phyloP scores from a whole-genome alignment of 2,797 vertebrate species.

The Menidia menidia region DNA sequence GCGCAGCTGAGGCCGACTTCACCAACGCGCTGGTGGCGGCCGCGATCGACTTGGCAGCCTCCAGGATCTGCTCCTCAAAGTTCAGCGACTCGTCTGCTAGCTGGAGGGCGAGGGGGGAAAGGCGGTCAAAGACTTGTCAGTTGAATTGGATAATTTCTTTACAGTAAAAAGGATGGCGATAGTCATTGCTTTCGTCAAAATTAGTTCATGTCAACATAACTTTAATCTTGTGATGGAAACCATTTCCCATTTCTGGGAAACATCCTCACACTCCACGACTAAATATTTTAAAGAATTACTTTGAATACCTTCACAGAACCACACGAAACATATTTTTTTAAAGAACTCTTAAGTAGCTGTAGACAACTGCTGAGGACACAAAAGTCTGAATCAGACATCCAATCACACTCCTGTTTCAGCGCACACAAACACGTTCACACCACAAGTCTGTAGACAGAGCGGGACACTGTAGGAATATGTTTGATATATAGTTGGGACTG shows the following conservation, averaged over 20 bases:
- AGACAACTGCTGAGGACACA: constrained; percentile 17
- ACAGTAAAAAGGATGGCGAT: background rate
- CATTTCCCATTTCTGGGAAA: constrained; percentile 9
- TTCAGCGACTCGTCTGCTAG: constrained; percentile 96
- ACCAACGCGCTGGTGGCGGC: constrained; percentile 97
- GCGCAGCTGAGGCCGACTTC: constrained; percentile 96
- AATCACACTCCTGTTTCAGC: constrained; percentile 13
- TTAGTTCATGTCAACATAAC: background rate
- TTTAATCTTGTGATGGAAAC: background rate
- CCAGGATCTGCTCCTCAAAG: constrained; percentile 98
- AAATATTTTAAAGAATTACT: constrained; percentile 11
- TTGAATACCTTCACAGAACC: background rate
- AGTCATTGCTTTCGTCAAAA: background rate
- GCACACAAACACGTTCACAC: constrained; percentile 55
- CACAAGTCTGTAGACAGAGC: constrained; percentile 93
- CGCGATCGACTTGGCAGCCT: constrained; percentile 97
- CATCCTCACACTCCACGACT: background rate
- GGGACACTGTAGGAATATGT: constrained; percentile 99
- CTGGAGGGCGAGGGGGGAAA: constrained; percentile 70
- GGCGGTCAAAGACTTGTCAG: constrained; percentile 5
- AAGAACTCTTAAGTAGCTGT: constrained; percentile 12
- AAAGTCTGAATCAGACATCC: constrained; percentile 21
- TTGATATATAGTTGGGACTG: constrained; percentile 99
- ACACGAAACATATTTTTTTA: constrained; percentile 10
- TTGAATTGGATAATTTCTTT: constrained; percentile 10